Evolutionary conservation across 2,797 vertebrate species (phyloP).

Genomic region (Alcedo atthis): DNA sequence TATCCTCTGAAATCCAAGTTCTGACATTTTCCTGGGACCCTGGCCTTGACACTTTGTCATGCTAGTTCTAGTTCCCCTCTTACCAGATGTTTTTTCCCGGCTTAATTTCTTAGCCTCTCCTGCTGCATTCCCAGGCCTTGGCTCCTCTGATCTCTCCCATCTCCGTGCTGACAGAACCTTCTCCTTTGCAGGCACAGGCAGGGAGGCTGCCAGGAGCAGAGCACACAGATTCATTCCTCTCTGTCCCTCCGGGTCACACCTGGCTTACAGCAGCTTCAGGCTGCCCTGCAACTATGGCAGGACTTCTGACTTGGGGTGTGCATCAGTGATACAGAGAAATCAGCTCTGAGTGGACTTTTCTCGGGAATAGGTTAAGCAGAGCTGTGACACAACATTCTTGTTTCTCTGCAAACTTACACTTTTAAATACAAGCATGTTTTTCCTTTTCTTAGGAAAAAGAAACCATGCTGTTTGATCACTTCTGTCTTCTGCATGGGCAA

Average conservation of each 20-base stretch:
- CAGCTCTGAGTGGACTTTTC: not conserved
- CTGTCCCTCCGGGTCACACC: fast-evolving
- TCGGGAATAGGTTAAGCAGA: not conserved
- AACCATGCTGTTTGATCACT: not conserved
- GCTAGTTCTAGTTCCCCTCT: not conserved
- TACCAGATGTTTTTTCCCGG: not conserved
- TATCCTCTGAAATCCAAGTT: not conserved
- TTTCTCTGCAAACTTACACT: not conserved
- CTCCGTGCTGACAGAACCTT: fast-evolving
- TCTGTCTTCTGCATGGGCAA: not conserved
- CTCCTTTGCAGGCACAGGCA: fast-evolving
- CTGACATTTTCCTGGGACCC: not conserved
- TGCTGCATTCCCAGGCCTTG: fast-evolving
- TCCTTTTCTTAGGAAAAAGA: not conserved
- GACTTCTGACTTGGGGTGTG: fast-evolving
- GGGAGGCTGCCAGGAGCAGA: not conserved
- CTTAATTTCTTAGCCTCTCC: not conserved
- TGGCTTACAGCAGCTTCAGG: fast-evolving
- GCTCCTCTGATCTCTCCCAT: fast-evolving
- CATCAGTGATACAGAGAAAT: not conserved
- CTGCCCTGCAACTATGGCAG: fast-evolving
- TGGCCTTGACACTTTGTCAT: not conserved
- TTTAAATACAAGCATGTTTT: not conserved
- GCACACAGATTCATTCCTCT: not conserved
- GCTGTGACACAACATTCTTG: not conserved